Evolutionary conservation across 2,888 invertebrate genomes (phyloP).

Genomic region (Endomychus coccineus): DNA sequence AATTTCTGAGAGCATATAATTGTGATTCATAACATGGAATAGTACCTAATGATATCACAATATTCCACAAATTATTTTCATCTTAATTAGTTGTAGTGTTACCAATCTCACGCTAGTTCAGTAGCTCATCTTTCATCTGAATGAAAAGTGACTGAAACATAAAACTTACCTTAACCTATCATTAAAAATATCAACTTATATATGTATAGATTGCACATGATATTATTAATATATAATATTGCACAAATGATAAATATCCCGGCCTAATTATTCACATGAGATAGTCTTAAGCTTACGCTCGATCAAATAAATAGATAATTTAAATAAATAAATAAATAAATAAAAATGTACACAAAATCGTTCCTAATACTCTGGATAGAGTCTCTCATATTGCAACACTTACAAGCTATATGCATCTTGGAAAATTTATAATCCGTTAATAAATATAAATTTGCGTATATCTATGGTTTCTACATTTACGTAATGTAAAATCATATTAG

Average conservation of each 20-base stretch:
- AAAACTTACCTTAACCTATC: conserved; percentile 14
- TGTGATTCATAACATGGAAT: conserved; percentile 4
- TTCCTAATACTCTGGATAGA: no score
- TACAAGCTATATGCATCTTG: neutral
- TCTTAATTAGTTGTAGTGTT: no score
- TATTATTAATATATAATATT: conserved; percentile 24
- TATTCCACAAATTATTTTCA: no score
- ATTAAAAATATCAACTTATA: conserved; percentile 27
- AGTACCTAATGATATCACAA: no score
- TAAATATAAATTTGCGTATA: no score
- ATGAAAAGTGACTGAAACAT: neutral
- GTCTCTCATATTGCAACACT: no score
- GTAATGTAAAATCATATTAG: no score
- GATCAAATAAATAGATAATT: conserved; percentile 1
- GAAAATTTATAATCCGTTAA: neutral
- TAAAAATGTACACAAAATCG: conserved; percentile 14
- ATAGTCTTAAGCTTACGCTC: no score
- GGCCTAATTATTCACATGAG: conserved; percentile 23
- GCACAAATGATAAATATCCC: conserved; percentile 26
- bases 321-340: conserved; percentile 24
- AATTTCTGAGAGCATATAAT: no score
- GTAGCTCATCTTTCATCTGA: neutral
- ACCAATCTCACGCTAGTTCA: no score
- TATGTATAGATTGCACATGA: conserved; percentile 21
- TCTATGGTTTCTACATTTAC: no score